Conservation (phyloP, 1,140 invertebrate genomes). For the Schlechtendalia chinensis region DNA sequence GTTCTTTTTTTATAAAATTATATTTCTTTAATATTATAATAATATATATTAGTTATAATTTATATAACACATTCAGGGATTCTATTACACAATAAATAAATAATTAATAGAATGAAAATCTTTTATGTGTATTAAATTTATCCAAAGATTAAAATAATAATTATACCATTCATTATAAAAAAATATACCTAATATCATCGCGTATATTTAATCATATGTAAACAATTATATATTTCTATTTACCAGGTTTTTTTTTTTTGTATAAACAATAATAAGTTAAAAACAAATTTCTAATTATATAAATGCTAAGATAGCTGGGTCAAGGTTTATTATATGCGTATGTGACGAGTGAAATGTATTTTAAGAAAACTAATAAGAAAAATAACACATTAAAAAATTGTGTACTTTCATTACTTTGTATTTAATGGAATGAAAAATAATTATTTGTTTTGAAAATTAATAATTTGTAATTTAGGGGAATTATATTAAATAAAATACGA, state of each 20-base stretch:
- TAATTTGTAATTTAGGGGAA: no score
- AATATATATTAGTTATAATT: neutral
- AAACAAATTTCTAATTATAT: slow-evolving; percentile 12
- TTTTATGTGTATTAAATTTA: no score
- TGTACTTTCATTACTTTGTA: neutral
- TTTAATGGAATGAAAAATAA: neutral
- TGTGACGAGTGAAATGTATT: neutral
- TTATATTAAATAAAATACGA: no score
- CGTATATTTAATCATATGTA: no score
- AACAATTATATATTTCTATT: no score
- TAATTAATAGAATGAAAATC: neutral
- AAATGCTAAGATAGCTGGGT: neutral
- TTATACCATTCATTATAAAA: no score
- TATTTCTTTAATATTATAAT: neutral
- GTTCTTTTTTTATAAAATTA: no score
- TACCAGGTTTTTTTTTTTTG: no score
- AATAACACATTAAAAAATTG: neutral
- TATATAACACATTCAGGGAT: neutral
- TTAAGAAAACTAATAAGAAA: neutral
- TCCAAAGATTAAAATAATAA: no score
- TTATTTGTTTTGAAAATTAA: no score
- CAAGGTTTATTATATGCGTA: slow-evolving; percentile 30
- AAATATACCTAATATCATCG: no score
- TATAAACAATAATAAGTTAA: no score
- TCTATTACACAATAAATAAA: neutral